phyloP scores from a whole-genome alignment of 2,888 invertebrate species.

The Phyllotreta cruciferae region DNA sequence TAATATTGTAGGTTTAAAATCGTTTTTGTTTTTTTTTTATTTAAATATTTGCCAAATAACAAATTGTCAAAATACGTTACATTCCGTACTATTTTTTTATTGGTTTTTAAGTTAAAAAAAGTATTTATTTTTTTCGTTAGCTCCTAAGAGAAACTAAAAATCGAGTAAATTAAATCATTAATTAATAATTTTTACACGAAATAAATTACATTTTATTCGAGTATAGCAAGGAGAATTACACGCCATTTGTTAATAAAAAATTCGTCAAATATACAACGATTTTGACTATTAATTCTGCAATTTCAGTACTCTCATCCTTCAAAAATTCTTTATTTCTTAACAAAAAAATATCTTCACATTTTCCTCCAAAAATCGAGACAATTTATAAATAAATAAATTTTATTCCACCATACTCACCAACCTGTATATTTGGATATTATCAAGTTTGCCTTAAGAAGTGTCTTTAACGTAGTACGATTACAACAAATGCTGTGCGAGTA shows the following conservation, averaged over 20 bases:
- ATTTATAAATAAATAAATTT: no score
- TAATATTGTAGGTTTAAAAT: conserved; percentile 53
- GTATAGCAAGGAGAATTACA: no score
- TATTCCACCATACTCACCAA: background rate
- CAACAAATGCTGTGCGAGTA: conserved; percentile 31
- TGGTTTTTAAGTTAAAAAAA: conserved; percentile 39
- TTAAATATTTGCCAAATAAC: conserved; percentile 63
- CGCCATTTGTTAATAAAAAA: conserved; percentile 1
- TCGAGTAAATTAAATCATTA: conserved; percentile 53
- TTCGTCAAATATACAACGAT: conserved; percentile 19
- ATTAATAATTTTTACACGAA: conserved; percentile 30
- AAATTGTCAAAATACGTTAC: conserved; percentile 57
- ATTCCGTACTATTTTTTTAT: conserved; percentile 59
- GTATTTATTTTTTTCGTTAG: conserved; percentile 39
- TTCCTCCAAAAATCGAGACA: no score
- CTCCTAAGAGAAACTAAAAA: conserved; percentile 34
- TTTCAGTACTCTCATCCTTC: no score
- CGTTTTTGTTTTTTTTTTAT: conserved; percentile 44
- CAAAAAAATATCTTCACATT: no score
- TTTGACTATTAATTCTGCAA: background rate
- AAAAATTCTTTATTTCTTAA: conserved; percentile 18
- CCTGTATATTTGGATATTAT: conserved; percentile 35
- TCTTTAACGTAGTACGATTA: conserved; percentile 44
- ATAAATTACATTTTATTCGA: conserved; percentile 6
- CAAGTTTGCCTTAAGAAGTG: conserved; percentile 53